These are phyloP conservation scores for Drosophila rufa DNA, from an alignment of 1,140 invertebrate species.

Conservation along the genomic window DNA sequence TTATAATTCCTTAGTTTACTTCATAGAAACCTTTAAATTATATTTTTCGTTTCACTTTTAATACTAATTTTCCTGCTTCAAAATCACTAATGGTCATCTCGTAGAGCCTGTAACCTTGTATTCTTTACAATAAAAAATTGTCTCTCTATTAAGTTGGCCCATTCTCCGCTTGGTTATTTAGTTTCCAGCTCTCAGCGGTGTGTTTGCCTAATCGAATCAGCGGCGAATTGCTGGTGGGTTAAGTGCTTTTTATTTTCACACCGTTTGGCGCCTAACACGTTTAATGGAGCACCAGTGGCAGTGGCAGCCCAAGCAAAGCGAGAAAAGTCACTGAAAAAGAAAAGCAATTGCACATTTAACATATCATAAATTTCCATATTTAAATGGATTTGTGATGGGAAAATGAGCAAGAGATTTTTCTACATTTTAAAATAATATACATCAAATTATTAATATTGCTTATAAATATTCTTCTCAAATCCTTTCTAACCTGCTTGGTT, in stretches of 20 bases:
- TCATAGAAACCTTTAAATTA: no score
- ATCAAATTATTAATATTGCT: no score
- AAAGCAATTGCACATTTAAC: not conserved
- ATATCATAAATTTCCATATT: no score
- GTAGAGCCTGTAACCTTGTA: slow-evolving; percentile 7
- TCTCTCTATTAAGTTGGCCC: slow-evolving; percentile 17
- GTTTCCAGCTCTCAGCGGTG: slow-evolving; percentile 26
- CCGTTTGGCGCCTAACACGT: slow-evolving; percentile 65
- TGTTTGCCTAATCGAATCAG: slow-evolving; percentile 60
- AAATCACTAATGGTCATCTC: slow-evolving; percentile 1
- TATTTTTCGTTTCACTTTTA: no score
- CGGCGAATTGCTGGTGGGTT: slow-evolving; percentile 45
- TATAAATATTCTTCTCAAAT: no score
- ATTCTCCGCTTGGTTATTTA: slow-evolving; percentile 5
- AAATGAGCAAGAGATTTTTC: no score
- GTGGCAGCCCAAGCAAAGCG: slow-evolving; percentile 14
- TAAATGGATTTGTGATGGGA: no score
- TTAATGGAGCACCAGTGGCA: slow-evolving; percentile 63
- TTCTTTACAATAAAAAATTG: not conserved
- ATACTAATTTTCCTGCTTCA: not conserved
- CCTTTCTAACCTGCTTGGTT: no score
- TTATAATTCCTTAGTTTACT: no score
- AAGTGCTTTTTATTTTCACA: slow-evolving; percentile 67
- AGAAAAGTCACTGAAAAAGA: not conserved
- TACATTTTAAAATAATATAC: no score